Conservation (phyloP, 1,140 invertebrate genomes). For the Amyelois transitella region DNA sequence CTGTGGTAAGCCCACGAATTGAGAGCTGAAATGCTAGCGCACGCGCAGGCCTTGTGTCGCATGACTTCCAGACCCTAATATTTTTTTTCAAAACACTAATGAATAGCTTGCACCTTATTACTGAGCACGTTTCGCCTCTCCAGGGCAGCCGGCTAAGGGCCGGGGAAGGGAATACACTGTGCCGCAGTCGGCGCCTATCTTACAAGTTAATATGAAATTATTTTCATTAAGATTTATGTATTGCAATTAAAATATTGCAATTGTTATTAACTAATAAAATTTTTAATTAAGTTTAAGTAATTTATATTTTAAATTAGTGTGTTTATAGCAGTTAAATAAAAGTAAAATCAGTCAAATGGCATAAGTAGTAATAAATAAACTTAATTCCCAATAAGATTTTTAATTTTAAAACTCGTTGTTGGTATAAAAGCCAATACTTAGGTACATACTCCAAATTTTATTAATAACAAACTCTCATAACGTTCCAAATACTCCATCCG, state of each 20-base stretch:
- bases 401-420: too few species aligned
- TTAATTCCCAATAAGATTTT: too few species aligned
- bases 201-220: constrained; percentile 44
- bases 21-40: constrained; percentile 46
- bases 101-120: constrained; percentile 62
- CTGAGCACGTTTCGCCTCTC: constrained; percentile 56
- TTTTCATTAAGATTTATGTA: constrained; percentile 43
- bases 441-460: too few species aligned
- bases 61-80: constrained; percentile 49
- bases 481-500: neutral
- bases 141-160: constrained; percentile 3
- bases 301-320: constrained; percentile 21
- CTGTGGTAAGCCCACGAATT: constrained; percentile 31
- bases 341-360: too few species aligned
- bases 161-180: constrained; percentile 10
- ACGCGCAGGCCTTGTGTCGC: constrained; percentile 35
- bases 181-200: constrained; percentile 32
- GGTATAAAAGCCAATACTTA: too few species aligned
- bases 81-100: constrained; percentile 64
- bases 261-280: too few species aligned
- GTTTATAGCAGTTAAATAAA: constrained; percentile 5
- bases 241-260: too few species aligned
- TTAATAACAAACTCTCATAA: too few species aligned
- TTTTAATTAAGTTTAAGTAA: too few species aligned
- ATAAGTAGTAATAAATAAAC: too few species aligned